Conservation (phyloP, 2,888 invertebrate genomes). For the Stictocephala bisonia region DNA sequence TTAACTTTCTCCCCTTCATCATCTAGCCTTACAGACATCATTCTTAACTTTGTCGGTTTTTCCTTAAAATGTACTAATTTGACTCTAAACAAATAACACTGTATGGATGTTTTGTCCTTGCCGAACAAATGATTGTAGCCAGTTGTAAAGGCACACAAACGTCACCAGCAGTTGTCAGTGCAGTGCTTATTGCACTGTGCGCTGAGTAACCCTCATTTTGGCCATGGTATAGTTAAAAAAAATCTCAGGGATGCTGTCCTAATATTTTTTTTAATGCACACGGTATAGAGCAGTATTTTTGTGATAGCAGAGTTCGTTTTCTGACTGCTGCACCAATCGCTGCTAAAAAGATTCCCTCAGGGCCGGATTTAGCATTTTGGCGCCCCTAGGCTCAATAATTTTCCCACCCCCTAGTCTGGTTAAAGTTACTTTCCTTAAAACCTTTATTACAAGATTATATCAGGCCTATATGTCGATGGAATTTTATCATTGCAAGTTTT, state of each 20-base stretch:
- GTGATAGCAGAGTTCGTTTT: slow-evolving; percentile 21
- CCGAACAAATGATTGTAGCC: neutral
- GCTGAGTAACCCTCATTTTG: slow-evolving; percentile 44
- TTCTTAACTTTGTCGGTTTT: neutral
- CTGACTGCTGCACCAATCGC: slow-evolving; percentile 40
- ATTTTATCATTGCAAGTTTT: too few relatives aligned
- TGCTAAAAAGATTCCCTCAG: too few relatives aligned
- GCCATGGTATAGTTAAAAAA: slow-evolving; percentile 37
- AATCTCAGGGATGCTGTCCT: neutral
- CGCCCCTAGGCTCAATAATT: too few relatives aligned
- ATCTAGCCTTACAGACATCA: slow-evolving; percentile 11
- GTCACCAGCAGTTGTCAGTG: slow-evolving; percentile 17
- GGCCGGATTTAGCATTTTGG: too few relatives aligned
- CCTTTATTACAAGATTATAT: too few relatives aligned
- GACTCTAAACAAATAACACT: neutral
- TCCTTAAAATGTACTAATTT: slow-evolving; percentile 23
- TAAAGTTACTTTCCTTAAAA: too few relatives aligned
- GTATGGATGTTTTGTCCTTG: slow-evolving; percentile 17
- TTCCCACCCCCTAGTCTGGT: too few relatives aligned
- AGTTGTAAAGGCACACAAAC: slow-evolving; percentile 29
- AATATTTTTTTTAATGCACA: slow-evolving; percentile 6
- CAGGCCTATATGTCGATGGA: too few relatives aligned
- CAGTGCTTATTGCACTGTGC: slow-evolving; percentile 28
- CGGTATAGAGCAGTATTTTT: slow-evolving; percentile 17
- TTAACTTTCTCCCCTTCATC: slow-evolving; percentile 26